Evolutionary conservation across 2,113 vertebrate species (phyloP).

Genomic region (Cottus gobio): DNA sequence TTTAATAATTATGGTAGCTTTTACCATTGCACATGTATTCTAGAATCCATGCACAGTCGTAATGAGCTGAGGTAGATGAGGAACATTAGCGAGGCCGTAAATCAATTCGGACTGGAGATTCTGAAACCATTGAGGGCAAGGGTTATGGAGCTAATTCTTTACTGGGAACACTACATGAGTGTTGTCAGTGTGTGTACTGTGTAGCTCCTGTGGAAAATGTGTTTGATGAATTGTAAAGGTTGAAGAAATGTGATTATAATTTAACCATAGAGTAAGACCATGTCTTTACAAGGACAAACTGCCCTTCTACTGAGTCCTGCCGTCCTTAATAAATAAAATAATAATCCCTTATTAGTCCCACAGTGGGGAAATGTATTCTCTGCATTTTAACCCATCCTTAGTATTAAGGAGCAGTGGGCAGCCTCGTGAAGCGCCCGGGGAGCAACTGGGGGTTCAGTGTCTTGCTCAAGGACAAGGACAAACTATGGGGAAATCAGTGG

Average conservation of each 20-base stretch:
- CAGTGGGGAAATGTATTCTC: too few species aligned
- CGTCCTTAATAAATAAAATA: neutral
- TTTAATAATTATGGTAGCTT: constrained; percentile 66
- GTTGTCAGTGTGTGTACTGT: neutral
- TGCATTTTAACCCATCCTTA: too few species aligned
- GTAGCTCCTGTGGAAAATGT: neutral
- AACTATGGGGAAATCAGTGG: too few species aligned
- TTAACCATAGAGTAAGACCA: neutral
- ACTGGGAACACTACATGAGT: neutral
- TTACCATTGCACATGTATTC: constrained; percentile 55
- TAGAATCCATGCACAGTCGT: constrained; percentile 48
- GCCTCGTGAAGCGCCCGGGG: too few species aligned
- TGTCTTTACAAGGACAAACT: neutral
- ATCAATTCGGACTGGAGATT: constrained; percentile 52
- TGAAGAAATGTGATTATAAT: neutral
- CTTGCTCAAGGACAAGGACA: too few species aligned
- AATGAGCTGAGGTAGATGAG: constrained; percentile 59
- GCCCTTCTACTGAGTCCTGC: neutral
- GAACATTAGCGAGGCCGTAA: constrained; percentile 39
- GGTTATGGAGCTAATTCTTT: constrained; percentile 18
- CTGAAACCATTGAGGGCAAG: constrained; percentile 10
- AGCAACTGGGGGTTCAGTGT: too few species aligned
- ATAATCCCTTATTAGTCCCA: too few species aligned
- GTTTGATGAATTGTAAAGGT: constrained; percentile 2
- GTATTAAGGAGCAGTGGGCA: too few species aligned